Evolutionary conservation across 2,797 vertebrate genomes (phyloP).

Genomic region (Melanotaenia parkinsoni): DNA sequence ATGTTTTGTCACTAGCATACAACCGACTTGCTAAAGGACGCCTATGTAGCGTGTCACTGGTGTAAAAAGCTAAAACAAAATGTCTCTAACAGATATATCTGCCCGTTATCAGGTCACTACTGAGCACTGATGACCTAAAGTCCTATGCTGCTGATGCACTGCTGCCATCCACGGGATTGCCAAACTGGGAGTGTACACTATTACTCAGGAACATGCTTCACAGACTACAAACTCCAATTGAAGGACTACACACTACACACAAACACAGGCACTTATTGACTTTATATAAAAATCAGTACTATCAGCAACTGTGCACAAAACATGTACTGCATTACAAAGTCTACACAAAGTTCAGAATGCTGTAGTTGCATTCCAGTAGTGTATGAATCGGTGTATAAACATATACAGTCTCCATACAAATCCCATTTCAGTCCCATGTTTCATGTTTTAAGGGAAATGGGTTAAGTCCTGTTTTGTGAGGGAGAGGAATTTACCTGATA

Average conservation of each 20-base stretch:
- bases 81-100: conserved; percentile 2
- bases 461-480: conserved; percentile 74
- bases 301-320: conserved; percentile 44
- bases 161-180: conserved; percentile 77
- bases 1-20: background rate
- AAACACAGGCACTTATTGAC: conserved; percentile 19
- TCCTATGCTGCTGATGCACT: conserved; percentile 41
- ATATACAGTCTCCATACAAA: conserved; percentile 69
- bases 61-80: background rate
- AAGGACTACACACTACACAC: conserved; percentile 24
- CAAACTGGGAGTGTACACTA: conserved; percentile 73
- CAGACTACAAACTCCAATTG: conserved; percentile 23
- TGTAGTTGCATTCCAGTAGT: conserved; percentile 19
- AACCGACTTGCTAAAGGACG: conserved; percentile 31
- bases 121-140: conserved; percentile 36
- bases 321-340: conserved; percentile 30
- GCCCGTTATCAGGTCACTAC: conserved; percentile 21
- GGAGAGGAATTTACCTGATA: conserved; percentile 89
- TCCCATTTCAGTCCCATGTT: conserved; percentile 85
- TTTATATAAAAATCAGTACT: conserved; percentile 6
- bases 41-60: conserved; percentile 13
- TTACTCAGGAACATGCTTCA: conserved; percentile 48
- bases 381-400: conserved; percentile 48
- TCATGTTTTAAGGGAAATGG: conserved; percentile 42
- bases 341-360: conserved; percentile 26